Evolutionary conservation across 2,113 vertebrate species (phyloP), one percentile per base, ranked within the genome.

Genomic region (Mesocricetus auratus): DNA sequence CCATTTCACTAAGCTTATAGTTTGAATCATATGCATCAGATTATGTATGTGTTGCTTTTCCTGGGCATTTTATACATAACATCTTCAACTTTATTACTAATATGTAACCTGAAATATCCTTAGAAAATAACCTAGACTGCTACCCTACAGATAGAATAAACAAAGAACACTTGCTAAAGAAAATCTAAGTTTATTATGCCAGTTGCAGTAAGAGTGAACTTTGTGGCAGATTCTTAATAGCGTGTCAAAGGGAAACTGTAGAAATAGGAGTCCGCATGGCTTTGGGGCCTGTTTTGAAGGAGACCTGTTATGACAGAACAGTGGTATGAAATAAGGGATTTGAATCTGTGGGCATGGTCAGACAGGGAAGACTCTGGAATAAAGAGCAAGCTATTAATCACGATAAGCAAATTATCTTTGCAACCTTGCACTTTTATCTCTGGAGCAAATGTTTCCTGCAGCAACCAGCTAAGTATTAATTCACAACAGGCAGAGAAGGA

Each of bases 391-490:
- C 12, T 87, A 26, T 69, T 73, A 74, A 66, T 64, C 26, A 60
- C 22, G 7, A 53, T 78, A 78, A 64, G 33, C 31, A 45, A 56
- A 26, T 60, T 42, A 42, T 58, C 47, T 86, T 29, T 87, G 53
- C 39, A 87, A 75, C 12, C 10, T 92, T 50, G 45, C 10, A 47
- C 33, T 39, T 16, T 87, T 77, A 50, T 77, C 42, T 86, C 39
- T 33, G 85, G 53, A 92, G 26, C 66, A 73, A 90, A 73, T 90
- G 56, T 82, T 87, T 88, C 68, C 60, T 90, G 60, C 31, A 83
- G 60, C 60, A 94, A 58, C n/a, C 12, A 89, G 68, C 74, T 90
- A 95, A 36, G 3, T 36, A 74, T 45, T 78, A 4, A 39, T 92
- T 85, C 75, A 92, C 17, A 87, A 91, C 22, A 79, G 64, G 24